Evolutionary conservation across 2,888 invertebrate genomes (phyloP).

Genomic region (Drosophila hamatofila): DNA sequence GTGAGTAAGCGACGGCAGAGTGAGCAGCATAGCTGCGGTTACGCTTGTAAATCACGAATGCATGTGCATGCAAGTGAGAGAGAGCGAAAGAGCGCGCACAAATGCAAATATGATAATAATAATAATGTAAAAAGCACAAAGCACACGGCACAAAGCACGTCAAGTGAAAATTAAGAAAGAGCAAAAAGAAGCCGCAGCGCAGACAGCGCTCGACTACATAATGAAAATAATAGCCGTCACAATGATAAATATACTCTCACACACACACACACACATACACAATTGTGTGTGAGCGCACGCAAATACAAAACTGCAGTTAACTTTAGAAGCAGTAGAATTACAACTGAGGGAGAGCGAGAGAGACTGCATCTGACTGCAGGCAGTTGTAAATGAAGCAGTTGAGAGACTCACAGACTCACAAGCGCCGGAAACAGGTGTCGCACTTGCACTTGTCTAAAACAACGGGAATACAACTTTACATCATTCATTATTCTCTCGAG

Average conservation of each 20-base stretch:
- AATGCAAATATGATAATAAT: slow-evolving; percentile 79
- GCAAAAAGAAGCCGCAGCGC: slow-evolving; percentile 33
- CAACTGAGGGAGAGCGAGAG: not conserved
- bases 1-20: not conserved
- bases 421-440: slow-evolving; percentile 75
- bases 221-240: slow-evolving; percentile 69
- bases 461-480: slow-evolving; percentile 30
- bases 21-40: slow-evolving; percentile 22
- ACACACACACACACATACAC: slow-evolving; percentile 11
- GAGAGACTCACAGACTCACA: slow-evolving; percentile 28
- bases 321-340: slow-evolving; percentile 6
- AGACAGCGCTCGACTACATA: slow-evolving; percentile 57
- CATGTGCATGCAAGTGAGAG: slow-evolving; percentile 8
- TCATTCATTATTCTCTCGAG: slow-evolving; percentile 17
- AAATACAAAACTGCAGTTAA: slow-evolving; percentile 24
- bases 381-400: slow-evolving; percentile 39
- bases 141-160: slow-evolving; percentile 57
- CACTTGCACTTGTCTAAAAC: slow-evolving; percentile 50
- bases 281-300: not conserved
- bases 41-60: slow-evolving; percentile 50
- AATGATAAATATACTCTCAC: slow-evolving; percentile 31
- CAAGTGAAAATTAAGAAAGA: slow-evolving; percentile 77
- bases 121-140: slow-evolving; percentile 58
- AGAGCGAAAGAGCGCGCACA: slow-evolving; percentile 29
- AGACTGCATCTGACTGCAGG: slow-evolving; percentile 8